Base-by-base conservation (phyloP, 2,888 invertebrate genomes). In the Macaria notata region DNA sequence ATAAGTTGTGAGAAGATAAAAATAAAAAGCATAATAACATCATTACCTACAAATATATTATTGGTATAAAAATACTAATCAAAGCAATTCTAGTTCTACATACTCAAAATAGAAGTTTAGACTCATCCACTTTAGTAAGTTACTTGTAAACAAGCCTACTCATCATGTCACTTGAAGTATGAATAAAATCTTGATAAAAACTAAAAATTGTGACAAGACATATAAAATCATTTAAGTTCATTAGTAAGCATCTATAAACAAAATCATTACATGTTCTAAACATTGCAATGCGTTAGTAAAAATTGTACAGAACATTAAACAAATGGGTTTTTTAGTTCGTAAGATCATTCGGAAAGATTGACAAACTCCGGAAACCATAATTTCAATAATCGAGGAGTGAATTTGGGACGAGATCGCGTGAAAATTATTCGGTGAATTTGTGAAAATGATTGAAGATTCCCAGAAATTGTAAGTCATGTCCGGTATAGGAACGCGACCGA, bases 391-490 rank as follows among this genome's bases (percentile, higher is more conserved):
- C 46, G 55, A 49, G 48, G 60, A 63, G 51, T 61, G 62, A 69
- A 68, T 71, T 51, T 61, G 52, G 65, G 58, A 60, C 67, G 59
- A 64, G 56, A 61, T 46, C 58, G 53, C 43, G 19, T 19, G 19
- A 19, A 19, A 19, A 19, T 19, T 19, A 19, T 19, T 19, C 19
- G 19, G 19, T 19, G 19, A 59, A 75, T 76, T 41, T n/a, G 4
- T 8, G 41, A 41, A 41, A 41, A 41, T 9, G 41, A 69, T 69
- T 61, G 50, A 66, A 75, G 75, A 73, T 64, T 76, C 69, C 65
- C 64, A 46, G 51, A 64, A 66, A 68, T 71, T 64, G 72, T 78
- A 73, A 76, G 60, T 81, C 77, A 80, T 71, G 72, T 80, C 78
- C 82, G 73, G 62, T 64, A 64, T 63, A 60, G 63, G 67, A 70